Conservation (phyloP, 2,797 vertebrate genomes). For the Cephalopachus bancanus region DNA sequence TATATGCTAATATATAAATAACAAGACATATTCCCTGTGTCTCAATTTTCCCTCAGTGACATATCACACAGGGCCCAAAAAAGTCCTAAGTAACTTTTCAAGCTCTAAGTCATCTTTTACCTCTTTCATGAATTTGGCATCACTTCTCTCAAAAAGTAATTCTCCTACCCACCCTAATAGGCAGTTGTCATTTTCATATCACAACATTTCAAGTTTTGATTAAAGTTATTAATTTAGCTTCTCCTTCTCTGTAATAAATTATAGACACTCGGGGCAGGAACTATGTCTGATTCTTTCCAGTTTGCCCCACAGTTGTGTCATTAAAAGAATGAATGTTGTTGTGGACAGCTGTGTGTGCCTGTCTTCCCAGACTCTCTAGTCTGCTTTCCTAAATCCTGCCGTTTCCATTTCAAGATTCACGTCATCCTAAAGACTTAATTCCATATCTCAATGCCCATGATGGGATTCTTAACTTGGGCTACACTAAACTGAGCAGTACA, state of each 20-base stretch:
- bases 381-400: neutral
- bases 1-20: neutral
- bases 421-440: neutral
- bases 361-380: neutral
- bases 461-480: neutral
- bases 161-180: neutral
- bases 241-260: neutral
- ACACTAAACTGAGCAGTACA: neutral
- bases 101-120: neutral
- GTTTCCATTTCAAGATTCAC: neutral
- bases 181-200: neutral
- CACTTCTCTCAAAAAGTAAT: neutral
- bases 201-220: slow-evolving; percentile 27
- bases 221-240: neutral
- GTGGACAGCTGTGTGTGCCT: neutral
- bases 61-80: neutral
- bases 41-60: neutral
- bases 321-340: neutral
- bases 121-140: neutral
- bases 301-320: neutral
- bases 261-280: neutral
- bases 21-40: neutral
- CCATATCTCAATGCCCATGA: neutral
- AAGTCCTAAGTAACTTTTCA: neutral
- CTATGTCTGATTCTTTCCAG: neutral